These are phyloP conservation scores for Sorex araneus DNA, from an alignment of 2,113 vertebrate species.

Conservation along the genomic window DNA sequence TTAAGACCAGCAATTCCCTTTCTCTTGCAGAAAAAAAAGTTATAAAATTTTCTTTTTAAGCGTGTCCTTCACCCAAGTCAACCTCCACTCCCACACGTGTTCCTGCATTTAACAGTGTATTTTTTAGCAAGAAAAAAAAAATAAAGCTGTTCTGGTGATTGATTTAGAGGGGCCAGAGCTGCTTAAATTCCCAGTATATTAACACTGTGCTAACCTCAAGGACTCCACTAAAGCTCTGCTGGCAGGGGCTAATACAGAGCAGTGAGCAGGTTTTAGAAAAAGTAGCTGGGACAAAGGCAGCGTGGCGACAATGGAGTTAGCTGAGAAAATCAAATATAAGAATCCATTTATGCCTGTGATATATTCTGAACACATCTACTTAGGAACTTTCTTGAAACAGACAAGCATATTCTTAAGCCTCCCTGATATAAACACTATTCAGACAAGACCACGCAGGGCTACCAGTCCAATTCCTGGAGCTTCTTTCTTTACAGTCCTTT, in stretches of 20 bases:
- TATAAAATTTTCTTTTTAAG: conserved; percentile 71
- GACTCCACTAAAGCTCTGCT: conserved; percentile 16
- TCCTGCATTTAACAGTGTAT: conserved; percentile 68
- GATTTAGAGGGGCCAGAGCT: conserved; percentile 65
- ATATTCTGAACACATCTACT: conserved; percentile 62
- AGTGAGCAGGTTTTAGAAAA: conserved; percentile 51
- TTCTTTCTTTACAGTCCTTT: neutral
- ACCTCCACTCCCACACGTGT: conserved; percentile 65
- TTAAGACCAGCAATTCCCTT: conserved; percentile 46
- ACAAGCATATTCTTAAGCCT: conserved; percentile 29
- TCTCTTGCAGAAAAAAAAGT: conserved; percentile 60
- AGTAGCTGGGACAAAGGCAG: conserved; percentile 58
- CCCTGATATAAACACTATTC: conserved; percentile 2
- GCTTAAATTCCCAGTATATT: conserved; percentile 66
- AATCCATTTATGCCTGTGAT: conserved; percentile 44
- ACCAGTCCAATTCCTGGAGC: neutral
- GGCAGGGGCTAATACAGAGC: neutral
- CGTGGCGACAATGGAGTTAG: conserved; percentile 60
- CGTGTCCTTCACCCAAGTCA: conserved; percentile 73
- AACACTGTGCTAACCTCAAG: conserved; percentile 66
- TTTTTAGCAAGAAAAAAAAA: conserved; percentile 70
- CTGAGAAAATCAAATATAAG: conserved; percentile 64
- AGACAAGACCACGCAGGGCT: neutral
- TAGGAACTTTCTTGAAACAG: conserved; percentile 50
- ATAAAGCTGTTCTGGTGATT: conserved; percentile 68